Evolutionary conservation across 2,797 vertebrate species (phyloP).

Genomic region (Lemur catta): DNA sequence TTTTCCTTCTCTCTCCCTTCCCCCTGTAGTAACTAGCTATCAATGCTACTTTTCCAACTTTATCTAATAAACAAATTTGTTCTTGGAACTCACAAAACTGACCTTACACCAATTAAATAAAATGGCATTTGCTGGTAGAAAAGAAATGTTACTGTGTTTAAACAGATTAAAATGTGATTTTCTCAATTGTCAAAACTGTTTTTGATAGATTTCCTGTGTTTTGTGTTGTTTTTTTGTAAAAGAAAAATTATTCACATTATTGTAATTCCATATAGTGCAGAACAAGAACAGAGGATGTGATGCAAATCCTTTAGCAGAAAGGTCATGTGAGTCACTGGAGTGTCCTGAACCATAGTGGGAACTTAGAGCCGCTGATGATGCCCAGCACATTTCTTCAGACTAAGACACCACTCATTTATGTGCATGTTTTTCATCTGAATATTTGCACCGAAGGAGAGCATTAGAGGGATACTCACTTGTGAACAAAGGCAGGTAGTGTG

Average conservation of each 20-base stretch:
- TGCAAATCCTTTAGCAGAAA: conserved; percentile 56
- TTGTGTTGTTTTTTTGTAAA: conserved; percentile 33
- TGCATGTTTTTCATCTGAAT: conserved; percentile 55
- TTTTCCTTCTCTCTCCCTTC: background rate
- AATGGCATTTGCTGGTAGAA: conserved; percentile 14
- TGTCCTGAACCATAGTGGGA: background rate
- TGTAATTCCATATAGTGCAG: conserved; percentile 61
- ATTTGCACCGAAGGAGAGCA: background rate
- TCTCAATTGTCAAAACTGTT: conserved; percentile 16
- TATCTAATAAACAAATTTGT: conserved; percentile 33
- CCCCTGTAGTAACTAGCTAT: background rate
- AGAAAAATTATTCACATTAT: conserved; percentile 67
- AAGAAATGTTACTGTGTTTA: conserved; percentile 41
- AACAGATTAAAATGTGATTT: conserved; percentile 47
- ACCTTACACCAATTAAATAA: conserved; percentile 23
- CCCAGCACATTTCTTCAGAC: conserved; percentile 45
- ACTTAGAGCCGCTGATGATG: background rate
- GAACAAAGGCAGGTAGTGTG: conserved; percentile 2
- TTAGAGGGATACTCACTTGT: background rate
- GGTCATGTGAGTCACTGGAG: conserved; percentile 57
- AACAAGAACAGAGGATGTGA: conserved; percentile 66
- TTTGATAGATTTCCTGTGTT: conserved; percentile 56
- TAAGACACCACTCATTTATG: background rate
- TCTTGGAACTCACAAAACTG: background rate
- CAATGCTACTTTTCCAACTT: conserved; percentile 9